Conservation (phyloP, 2,888 invertebrate genomes). For the Polyploca ridens region DNA sequence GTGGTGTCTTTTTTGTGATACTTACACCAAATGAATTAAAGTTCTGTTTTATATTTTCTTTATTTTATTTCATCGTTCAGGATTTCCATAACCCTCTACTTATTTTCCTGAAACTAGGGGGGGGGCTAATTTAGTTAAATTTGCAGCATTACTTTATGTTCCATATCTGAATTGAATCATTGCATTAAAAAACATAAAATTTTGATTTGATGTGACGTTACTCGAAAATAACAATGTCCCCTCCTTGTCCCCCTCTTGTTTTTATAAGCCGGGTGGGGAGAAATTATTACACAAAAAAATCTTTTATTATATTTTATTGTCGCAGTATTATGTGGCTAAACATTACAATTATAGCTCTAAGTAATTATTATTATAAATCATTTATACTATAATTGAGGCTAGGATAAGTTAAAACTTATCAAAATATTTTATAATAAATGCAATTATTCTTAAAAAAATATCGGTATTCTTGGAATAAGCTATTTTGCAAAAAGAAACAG, state of each 20-base stretch:
- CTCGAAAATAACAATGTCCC: too few relatives aligned
- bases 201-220: too few relatives aligned
- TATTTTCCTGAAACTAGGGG: too few relatives aligned
- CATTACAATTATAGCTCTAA: slow-evolving; percentile 14
- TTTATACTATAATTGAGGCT: slow-evolving; percentile 26
- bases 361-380: slow-evolving; percentile 7
- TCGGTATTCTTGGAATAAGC: background rate
- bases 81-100: too few relatives aligned
- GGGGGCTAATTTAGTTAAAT: too few relatives aligned
- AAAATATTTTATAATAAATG: slow-evolving; percentile 32
- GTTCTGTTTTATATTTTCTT: background rate
- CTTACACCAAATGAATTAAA: background rate
- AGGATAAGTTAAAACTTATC: slow-evolving; percentile 21
- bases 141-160: too few relatives aligned
- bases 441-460: slow-evolving; percentile 20
- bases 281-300: background rate
- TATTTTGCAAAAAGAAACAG: background rate
- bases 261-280: too few relatives aligned
- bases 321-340: background rate
- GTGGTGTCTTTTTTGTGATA: background rate
- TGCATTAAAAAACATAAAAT: too few relatives aligned
- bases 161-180: too few relatives aligned
- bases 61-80: background rate
- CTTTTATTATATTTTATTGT: background rate
- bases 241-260: too few relatives aligned